Conservation (phyloP, 2,113 vertebrate species). For the Thoracochromis brauschi region DNA sequence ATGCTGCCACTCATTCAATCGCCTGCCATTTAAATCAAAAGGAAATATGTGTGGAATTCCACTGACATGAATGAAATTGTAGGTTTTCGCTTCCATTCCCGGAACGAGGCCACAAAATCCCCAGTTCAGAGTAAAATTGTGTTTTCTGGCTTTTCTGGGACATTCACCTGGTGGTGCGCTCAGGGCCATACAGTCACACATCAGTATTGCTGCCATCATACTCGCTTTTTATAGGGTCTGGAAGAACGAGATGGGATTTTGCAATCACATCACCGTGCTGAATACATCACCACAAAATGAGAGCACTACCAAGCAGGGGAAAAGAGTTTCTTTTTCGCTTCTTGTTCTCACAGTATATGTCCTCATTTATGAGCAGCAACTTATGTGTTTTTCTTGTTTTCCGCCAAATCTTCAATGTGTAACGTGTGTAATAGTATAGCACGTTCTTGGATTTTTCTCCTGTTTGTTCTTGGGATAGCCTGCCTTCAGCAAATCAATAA, state of each 20-base stretch:
- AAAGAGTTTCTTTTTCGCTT: neutral
- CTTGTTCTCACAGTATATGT: neutral
- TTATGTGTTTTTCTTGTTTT: neutral
- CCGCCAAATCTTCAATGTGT: neutral
- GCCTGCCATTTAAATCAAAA: neutral
- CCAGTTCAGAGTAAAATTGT: constrained; percentile 23
- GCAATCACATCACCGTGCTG: constrained; percentile 50
- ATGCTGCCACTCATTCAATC: neutral
- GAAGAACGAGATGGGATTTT: constrained; percentile 45
- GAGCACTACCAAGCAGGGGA: constrained; percentile 1
- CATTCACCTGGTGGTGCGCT: constrained; percentile 43
- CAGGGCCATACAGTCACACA: constrained; percentile 42
- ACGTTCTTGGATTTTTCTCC: neutral
- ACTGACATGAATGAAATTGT: neutral
- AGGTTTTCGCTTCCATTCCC: neutral
- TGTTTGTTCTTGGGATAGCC: neutral
- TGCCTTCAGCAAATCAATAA: constrained; percentile 21
- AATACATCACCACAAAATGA: constrained; percentile 49
- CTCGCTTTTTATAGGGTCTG: constrained; percentile 43
- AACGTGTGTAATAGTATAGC: neutral
- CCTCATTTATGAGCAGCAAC: constrained; percentile 5
- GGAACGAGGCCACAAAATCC: constrained; percentile 36
- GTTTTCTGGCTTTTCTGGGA: constrained; percentile 54
- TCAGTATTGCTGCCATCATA: constrained; percentile 28
- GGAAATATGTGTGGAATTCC: constrained; percentile 18